Evolutionary conservation across 2,797 vertebrate genomes (phyloP).

Genomic region (Lacerta viridis): DNA sequence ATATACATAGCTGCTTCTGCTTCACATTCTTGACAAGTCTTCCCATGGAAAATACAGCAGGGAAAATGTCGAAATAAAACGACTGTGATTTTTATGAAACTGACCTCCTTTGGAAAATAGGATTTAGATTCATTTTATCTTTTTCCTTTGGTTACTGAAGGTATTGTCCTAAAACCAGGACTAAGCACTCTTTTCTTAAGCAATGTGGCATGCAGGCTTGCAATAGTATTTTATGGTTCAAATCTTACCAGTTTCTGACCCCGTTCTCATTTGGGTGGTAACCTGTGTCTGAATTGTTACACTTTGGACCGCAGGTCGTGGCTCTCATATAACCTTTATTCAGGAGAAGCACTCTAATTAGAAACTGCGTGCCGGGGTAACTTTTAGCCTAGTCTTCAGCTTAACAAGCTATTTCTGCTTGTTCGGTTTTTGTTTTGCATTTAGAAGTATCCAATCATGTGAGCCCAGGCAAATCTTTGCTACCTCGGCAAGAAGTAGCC

Average conservation of each 20-base stretch:
- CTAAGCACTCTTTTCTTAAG: no score
- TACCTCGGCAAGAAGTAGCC: neutral
- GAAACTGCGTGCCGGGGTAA: neutral
- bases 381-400: neutral
- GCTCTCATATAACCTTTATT: no score
- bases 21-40: neutral
- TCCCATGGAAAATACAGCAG: neutral
- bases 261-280: neutral
- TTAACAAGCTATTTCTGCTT: neutral
- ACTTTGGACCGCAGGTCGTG: no score
- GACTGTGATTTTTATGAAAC: slow-evolving; percentile 13
- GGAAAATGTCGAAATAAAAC: neutral
- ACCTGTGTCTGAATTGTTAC: no score
- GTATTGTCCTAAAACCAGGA: neutral
- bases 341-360: neutral
- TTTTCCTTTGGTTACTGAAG: neutral
- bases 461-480: neutral
- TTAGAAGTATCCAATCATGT: neutral
- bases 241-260: neutral
- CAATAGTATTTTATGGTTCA: neutral
- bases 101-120: neutral
- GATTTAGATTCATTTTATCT: neutral
- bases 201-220: neutral
- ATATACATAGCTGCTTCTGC: neutral
- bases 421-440: neutral